phyloP scores from a whole-genome alignment of 1,140 invertebrate genomes.

The Dysdera silvatica region DNA sequence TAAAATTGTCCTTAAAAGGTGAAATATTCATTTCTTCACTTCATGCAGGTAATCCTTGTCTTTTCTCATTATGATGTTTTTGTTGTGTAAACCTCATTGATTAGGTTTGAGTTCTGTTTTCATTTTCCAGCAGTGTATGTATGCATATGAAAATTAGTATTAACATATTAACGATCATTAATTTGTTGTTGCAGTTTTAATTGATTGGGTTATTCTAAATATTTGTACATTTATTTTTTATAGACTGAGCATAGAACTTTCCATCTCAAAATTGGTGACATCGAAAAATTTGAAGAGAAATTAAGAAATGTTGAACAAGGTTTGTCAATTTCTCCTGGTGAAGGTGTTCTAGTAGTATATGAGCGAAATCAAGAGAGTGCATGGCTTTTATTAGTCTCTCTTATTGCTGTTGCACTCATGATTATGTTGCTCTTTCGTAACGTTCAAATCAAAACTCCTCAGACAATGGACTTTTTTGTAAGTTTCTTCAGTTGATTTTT shows the following conservation, averaged over 20 bases:
- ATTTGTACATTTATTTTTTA: slow-evolving; percentile 36
- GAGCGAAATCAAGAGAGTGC: slow-evolving; percentile 62
- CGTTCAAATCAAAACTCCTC: slow-evolving; percentile 57
- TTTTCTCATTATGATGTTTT: too few species aligned
- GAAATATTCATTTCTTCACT: too few species aligned
- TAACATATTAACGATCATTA: too few species aligned
- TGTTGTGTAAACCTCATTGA: too few species aligned
- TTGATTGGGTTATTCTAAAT: too few species aligned
- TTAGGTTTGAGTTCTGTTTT: too few species aligned
- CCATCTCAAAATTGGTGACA: slow-evolving; percentile 74
- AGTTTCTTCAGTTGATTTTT: slow-evolving; percentile 40
- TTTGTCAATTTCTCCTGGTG: slow-evolving; percentile 54
- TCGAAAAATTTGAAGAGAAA: slow-evolving; percentile 77
- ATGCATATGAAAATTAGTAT: too few species aligned
- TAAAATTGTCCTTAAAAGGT: too few species aligned
- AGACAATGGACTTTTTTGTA: slow-evolving; percentile 67
- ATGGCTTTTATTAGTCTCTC: slow-evolving; percentile 59
- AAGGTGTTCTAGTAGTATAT: slow-evolving; percentile 71
- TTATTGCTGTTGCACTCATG: slow-evolving; percentile 58
- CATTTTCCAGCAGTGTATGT: too few species aligned
- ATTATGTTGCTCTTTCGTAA: slow-evolving; percentile 59
- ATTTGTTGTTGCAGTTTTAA: too few species aligned
- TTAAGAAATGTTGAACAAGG: slow-evolving; percentile 65
- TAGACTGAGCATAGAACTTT: slow-evolving; percentile 57
- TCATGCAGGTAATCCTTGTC: too few species aligned